phyloP scores from a whole-genome alignment of 2,797 vertebrate species.

The Centropyge bicolor region DNA sequence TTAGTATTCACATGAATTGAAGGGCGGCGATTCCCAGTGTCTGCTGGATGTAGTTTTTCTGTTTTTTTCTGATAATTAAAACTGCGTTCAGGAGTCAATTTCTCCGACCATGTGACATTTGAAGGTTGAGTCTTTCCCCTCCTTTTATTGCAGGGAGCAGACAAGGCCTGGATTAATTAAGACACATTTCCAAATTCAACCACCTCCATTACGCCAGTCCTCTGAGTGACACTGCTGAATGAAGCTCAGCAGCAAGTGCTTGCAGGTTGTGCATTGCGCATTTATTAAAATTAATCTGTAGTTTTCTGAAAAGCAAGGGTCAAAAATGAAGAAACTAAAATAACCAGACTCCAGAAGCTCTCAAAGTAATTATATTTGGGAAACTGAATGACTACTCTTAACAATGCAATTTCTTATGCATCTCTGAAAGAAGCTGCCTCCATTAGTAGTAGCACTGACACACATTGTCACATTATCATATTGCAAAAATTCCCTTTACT shows the following conservation, averaged over 20 bases:
- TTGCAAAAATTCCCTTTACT: neutral
- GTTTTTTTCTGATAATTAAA: constrained; percentile 55
- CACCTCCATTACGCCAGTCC: constrained; percentile 34
- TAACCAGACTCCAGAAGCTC: neutral
- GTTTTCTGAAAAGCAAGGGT: neutral
- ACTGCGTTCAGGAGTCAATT: constrained; percentile 8
- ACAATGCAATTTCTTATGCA: neutral
- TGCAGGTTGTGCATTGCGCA: constrained; percentile 4
- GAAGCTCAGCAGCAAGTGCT: constrained; percentile 13
- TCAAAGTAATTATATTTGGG: neutral
- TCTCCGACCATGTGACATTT: constrained; percentile 22
- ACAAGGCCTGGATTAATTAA: constrained; percentile 62
- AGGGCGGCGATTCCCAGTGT: constrained; percentile 32
- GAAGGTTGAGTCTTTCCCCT: constrained; percentile 24
- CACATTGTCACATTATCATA: neutral
- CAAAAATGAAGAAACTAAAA: neutral
- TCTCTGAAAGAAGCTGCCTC: neutral
- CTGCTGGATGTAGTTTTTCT: constrained; percentile 31
- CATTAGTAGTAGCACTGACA: neutral
- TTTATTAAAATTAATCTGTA: constrained; percentile 9
- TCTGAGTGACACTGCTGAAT: constrained; percentile 13
- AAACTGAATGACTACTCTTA: neutral
- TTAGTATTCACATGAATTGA: constrained; percentile 44
- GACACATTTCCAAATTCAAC: constrained; percentile 61
- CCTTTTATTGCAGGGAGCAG: constrained; percentile 53